Evolutionary conservation across 1,140 invertebrate species (phyloP).

Genomic region (Uloborus diversus): DNA sequence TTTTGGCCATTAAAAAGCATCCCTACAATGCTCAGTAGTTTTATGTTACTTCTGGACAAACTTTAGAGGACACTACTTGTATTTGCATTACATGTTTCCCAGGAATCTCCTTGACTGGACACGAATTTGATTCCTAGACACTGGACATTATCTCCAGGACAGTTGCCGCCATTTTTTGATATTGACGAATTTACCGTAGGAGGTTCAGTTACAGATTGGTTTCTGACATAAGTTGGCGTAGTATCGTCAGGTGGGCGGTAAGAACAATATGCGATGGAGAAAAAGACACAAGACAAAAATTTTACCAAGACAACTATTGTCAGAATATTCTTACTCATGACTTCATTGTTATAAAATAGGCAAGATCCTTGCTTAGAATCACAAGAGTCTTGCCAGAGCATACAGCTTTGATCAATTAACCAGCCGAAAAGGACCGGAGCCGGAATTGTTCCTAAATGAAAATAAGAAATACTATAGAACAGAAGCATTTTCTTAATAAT

Average conservation of each 20-base stretch:
- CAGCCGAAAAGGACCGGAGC: conserved; percentile 56
- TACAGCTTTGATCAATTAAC: conserved; percentile 56
- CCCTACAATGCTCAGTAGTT: too few relatives aligned
- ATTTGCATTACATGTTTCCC: conserved; percentile 39
- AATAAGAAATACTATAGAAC: neutral
- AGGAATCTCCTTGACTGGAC: conserved; percentile 33
- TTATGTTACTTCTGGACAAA: too few relatives aligned
- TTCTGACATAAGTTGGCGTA: neutral
- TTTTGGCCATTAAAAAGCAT: too few relatives aligned
- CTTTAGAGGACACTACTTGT: conserved; percentile 32
- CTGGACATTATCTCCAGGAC: neutral
- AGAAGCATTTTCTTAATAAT: neutral
- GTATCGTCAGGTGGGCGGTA: conserved; percentile 71
- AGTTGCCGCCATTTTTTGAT: neutral
- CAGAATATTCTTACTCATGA: conserved; percentile 76
- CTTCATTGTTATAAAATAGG: conserved; percentile 75
- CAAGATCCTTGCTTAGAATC: conserved; percentile 70
- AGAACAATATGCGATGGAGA: conserved; percentile 76
- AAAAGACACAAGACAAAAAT: conserved; percentile 73
- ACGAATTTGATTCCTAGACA: conserved; percentile 29
- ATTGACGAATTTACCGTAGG: neutral
- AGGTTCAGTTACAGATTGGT: neutral
- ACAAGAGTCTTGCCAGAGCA: conserved; percentile 63
- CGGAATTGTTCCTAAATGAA: conserved; percentile 55
- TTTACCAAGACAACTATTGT: conserved; percentile 70